Evolutionary conservation across 2,888 invertebrate species (phyloP).

Genomic region (Pterostichus madidus): DNA sequence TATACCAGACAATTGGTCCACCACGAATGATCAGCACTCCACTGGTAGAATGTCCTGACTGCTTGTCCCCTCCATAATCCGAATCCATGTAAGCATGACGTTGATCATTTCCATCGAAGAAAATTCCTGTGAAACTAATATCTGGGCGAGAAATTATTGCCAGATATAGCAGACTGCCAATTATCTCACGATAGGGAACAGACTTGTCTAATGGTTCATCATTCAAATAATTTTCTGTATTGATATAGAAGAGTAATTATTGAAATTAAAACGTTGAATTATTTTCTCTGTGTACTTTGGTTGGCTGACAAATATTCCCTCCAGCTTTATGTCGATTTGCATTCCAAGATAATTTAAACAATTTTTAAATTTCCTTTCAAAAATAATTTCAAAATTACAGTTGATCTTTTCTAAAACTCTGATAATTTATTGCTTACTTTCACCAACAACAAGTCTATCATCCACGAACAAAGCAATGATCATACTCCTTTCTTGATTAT

Average conservation of each 20-base stretch:
- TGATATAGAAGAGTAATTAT: constrained; percentile 65
- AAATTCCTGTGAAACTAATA: too few relatives aligned
- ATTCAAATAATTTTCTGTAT: constrained; percentile 62
- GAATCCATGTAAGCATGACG: constrained; percentile 68
- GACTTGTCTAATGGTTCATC: background rate
- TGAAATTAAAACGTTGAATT: constrained; percentile 67
- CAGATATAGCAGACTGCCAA: constrained; percentile 66
- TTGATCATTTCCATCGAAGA: constrained; percentile 64
- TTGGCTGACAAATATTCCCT: constrained; percentile 65
- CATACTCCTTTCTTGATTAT: constrained; percentile 68
- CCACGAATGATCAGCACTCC: constrained; percentile 68
- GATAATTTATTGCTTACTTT: background rate
- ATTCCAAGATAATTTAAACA: background rate
- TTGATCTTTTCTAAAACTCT: constrained; percentile 49
- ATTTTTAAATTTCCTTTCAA: constrained; percentile 29
- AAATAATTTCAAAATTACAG: constrained; percentile 68
- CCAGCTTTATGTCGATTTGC: constrained; percentile 68
- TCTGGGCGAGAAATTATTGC: too few relatives aligned
- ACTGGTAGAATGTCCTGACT: constrained; percentile 67
- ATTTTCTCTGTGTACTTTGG: too few relatives aligned
- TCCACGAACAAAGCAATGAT: constrained; percentile 69
- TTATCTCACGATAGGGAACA: constrained; percentile 55
- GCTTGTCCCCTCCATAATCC: constrained; percentile 67
- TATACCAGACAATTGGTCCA: too few relatives aligned
- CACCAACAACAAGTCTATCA: constrained; percentile 69